phyloP scores from a whole-genome alignment of 2,888 invertebrate genomes.

The Drosophila kambysellisi region DNA sequence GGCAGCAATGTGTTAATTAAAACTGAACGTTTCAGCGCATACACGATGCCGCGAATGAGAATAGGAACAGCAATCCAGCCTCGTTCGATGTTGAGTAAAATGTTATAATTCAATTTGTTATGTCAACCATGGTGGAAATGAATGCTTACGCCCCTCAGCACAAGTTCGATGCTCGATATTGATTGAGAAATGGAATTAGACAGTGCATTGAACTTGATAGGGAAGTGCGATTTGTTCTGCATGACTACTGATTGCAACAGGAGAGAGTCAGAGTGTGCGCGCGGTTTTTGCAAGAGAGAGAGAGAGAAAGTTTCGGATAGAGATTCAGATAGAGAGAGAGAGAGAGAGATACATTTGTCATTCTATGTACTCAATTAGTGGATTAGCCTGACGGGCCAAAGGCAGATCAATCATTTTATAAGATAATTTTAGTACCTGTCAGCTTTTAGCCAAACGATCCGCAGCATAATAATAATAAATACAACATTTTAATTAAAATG shows the following conservation, averaged over 20 bases:
- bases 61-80: slow-evolving; percentile 1
- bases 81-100: slow-evolving; percentile 20
- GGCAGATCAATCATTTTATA: neutral
- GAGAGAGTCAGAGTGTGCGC: neutral
- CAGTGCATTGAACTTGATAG: slow-evolving; percentile 51
- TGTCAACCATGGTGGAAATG: slow-evolving; percentile 38
- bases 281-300: neutral
- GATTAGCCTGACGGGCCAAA: neutral
- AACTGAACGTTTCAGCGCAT: slow-evolving; percentile 72
- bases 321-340: too few relatives aligned
- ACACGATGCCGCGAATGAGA: slow-evolving; percentile 34
- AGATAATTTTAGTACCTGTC: neutral
- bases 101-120: slow-evolving; percentile 71
- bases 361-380: neutral
- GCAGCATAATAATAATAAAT: neutral
- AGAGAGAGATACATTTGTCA: neutral
- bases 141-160: slow-evolving; percentile 4
- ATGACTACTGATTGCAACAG: slow-evolving; percentile 2
- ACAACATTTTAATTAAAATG: neutral
- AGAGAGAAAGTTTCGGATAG: neutral
- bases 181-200: slow-evolving; percentile 48
- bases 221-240: neutral
- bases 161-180: slow-evolving; percentile 17
- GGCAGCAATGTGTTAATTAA: slow-evolving; percentile 74
- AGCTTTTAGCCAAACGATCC: neutral